These are phyloP conservation scores for Felis catus DNA, from an alignment of 2,113 vertebrate genomes.

Conservation along the genomic window DNA sequence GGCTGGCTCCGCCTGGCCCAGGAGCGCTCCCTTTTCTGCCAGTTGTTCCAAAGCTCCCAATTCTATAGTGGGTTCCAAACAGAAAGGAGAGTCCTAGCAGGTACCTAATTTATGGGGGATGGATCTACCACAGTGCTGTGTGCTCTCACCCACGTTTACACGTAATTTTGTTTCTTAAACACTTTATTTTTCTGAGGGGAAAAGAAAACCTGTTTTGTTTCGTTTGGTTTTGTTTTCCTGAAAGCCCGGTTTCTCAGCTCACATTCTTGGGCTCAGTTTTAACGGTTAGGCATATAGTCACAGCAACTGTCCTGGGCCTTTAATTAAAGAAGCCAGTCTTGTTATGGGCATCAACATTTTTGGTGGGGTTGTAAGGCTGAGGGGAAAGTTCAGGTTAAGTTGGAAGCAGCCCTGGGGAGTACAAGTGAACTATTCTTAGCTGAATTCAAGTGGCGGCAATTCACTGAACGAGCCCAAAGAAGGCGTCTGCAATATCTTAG, in stretches of 20 bases:
- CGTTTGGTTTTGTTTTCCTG: too few relatives aligned
- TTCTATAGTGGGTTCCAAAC: neutral
- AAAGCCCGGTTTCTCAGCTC: neutral
- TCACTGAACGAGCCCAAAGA: slow-evolving; percentile 63
- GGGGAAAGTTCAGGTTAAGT: neutral
- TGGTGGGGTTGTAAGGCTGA: neutral
- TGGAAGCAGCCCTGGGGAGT: neutral
- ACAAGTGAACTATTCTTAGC: slow-evolving; percentile 64
- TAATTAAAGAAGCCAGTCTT: neutral
- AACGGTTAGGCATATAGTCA: neutral
- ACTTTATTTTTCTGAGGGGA: neutral
- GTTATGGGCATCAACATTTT: neutral
- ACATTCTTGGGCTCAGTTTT: neutral
- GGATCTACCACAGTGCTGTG: neutral
- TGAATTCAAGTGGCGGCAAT: slow-evolving; percentile 52
- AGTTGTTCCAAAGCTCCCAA: neutral
- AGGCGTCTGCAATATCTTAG: slow-evolving; percentile 35
- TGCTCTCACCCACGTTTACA: neutral
- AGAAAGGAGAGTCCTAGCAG: neutral
- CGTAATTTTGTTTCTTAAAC: neutral
- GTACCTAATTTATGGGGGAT: neutral
- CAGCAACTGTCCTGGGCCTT: neutral
- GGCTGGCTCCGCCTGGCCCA: neutral
- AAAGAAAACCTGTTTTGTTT: neutral
- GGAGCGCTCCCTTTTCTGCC: neutral